A percentile compares a stretch with the other conserved stretches of the same genome.
Conservation (phyloP, 2,888 invertebrate species). For the Sphaerophoria rueppellii region DNA sequence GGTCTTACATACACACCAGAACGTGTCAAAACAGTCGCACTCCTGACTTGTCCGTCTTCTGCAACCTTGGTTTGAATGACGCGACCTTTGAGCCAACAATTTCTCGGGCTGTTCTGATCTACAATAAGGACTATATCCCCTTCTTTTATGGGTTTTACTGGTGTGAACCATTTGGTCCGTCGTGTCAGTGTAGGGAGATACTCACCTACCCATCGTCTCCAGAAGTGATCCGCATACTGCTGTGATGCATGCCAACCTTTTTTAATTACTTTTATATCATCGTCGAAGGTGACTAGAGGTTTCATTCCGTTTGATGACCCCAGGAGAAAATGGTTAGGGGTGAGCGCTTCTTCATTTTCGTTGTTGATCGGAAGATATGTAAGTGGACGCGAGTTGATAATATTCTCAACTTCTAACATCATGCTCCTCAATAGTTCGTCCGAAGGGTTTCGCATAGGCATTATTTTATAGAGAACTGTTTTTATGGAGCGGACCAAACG, state of each 20-base stretch:
- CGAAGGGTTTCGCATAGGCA: constrained; percentile 4
- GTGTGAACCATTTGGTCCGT: too few species aligned
- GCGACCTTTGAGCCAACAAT: too few species aligned
- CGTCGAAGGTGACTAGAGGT: constrained; percentile 31
- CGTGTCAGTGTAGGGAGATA: neutral
- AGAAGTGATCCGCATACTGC: too few species aligned
- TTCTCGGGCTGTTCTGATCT: too few species aligned
- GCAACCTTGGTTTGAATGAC: too few species aligned
- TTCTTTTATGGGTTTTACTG: too few species aligned
- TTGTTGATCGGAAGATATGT: neutral
- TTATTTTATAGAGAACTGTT: constrained; percentile 4
- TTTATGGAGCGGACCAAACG: constrained; percentile 65
- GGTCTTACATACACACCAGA: too few species aligned
- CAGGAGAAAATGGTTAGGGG: too few species aligned
- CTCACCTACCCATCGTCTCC: constrained; percentile 47
- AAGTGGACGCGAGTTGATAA: neutral
- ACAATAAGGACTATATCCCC: too few species aligned
- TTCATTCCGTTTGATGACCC: constrained; percentile 8
- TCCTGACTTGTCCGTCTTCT: too few species aligned
- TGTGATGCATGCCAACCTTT: constrained; percentile 52
- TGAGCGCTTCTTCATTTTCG: constrained; percentile 1
- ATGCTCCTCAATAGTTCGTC: neutral
- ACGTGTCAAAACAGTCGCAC: too few species aligned
- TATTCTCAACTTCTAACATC: constrained; percentile 2
- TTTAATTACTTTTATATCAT: constrained; percentile 43